Percentiles rank a stretch among this genome's conserved stretches.
phyloP scores from a whole-genome alignment of 2,888 invertebrate genomes.

The Eremobia ochroleuca region DNA sequence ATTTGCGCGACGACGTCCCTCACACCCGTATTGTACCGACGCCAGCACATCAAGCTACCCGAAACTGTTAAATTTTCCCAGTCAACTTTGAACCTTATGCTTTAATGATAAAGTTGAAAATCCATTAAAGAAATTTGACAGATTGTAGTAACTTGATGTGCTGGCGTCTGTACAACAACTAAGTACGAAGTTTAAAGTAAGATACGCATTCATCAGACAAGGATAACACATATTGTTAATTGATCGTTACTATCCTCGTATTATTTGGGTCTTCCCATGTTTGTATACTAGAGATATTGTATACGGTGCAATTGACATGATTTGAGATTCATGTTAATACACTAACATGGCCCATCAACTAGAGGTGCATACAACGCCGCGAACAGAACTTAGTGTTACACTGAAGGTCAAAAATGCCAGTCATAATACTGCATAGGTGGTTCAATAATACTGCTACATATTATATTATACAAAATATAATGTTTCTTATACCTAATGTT shows the following conservation, averaged over 20 bases:
- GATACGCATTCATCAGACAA: slow-evolving; percentile 9
- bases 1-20: background rate
- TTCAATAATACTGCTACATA: background rate
- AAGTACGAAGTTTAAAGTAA: background rate
- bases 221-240: slow-evolving; percentile 1
- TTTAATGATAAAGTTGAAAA: no score
- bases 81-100: no score
- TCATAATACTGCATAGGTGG: background rate
- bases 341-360: slow-evolving; percentile 1
- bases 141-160: no score
- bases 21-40: background rate
- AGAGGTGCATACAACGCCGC: background rate
- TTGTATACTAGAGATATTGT: slow-evolving; percentile 14
- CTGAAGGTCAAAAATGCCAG: slow-evolving; percentile 14
- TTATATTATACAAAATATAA: background rate
- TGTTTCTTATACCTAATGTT: slow-evolving; percentile 31
- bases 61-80: no score
- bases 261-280: slow-evolving; percentile 3
- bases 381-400: background rate
- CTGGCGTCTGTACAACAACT: background rate
- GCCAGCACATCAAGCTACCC: no score
- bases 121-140: no score
- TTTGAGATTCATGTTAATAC: background rate
- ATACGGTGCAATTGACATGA: background rate
- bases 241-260: background rate